Evolutionary conservation across 2,888 invertebrate species (phyloP), one percentile per base, ranked within the genome.

Genomic region (Sarcophaga subvicina): DNA sequence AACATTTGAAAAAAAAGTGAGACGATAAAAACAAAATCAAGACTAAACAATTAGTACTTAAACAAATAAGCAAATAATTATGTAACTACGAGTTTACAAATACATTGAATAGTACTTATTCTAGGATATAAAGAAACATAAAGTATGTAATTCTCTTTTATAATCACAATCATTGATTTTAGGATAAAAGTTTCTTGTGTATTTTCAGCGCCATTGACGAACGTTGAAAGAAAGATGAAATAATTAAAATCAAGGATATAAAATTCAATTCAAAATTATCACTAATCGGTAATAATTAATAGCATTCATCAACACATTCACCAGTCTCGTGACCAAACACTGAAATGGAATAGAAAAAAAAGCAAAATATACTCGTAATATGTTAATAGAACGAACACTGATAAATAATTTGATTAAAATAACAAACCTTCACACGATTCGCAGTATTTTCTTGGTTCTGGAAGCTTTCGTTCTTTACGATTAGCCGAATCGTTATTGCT

Each of bases 261-360:
- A 79, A 70, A 73, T 73, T 17, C 54, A 54, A 54, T 54, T 22
- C 22, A 22, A 14, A 17, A 4, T 4, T 14, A 5, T 54, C 17
- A 54, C 54, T 54, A 17, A 37, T 37, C 4, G 3, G 8, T 37
- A 37, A 69, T n/a, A 17, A 59, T 93, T 95, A 97, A 94, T 96
- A 97, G 88, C 97, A 97, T 94, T 97, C 97, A 91, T 96, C 96
- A 93, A 97, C 98, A 93, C 98, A 98, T 92, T 97, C 96, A 91
- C 96, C 96, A 45, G 97, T 97, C 90, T 96, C 95, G 92, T 98
- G 98, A 73, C 98, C 98, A 94, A 98, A 98, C 89, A 96, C 98
- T 98, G 54, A 54, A 54, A 54, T 17, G 14, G 3, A 37, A 10
- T 37, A 37, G 14, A 54, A 54, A 4, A 54, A 4, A 54, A 12